Conservation (phyloP, 1,140 invertebrate genomes). For the Sarcophaga peregrina region DNA sequence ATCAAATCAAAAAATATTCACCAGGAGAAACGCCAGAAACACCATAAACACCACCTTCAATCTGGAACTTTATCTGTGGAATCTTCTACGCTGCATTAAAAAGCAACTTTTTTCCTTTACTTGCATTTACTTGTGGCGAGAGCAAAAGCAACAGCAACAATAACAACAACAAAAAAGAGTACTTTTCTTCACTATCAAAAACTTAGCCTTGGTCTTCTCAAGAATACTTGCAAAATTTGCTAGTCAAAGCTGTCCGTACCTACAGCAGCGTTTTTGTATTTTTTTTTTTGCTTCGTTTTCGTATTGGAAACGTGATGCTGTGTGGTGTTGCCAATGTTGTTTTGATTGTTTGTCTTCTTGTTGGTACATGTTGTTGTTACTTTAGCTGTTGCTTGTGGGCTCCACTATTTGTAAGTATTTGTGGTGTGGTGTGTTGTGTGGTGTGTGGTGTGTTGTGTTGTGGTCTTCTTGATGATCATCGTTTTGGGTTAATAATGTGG, state of each 20-base stretch:
- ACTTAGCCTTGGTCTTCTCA: too few species aligned
- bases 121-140: not conserved
- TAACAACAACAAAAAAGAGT: not conserved
- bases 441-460: not conserved
- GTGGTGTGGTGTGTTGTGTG: not conserved
- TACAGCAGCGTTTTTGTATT: constrained; percentile 15
- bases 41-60: constrained; percentile 18
- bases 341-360: not conserved
- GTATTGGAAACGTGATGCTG: constrained; percentile 17
- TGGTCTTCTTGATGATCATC: constrained; percentile 21
- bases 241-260: not conserved
- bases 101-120: not conserved
- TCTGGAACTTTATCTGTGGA: not conserved
- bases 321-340: not conserved
- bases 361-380: not conserved
- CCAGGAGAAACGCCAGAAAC: not conserved
- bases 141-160: not conserved
- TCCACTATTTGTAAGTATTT: not conserved
- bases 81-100: not conserved
- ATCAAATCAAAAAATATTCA: constrained; percentile 12
- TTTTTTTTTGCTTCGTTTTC: not conserved
- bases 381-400: not conserved
- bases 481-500: constrained; percentile 37
- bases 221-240: too few species aligned
- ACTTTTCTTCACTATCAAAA: not conserved